These are phyloP conservation scores for Vanessa atalanta DNA, from an alignment of 1,140 invertebrate genomes.

Conservation along the genomic window DNA sequence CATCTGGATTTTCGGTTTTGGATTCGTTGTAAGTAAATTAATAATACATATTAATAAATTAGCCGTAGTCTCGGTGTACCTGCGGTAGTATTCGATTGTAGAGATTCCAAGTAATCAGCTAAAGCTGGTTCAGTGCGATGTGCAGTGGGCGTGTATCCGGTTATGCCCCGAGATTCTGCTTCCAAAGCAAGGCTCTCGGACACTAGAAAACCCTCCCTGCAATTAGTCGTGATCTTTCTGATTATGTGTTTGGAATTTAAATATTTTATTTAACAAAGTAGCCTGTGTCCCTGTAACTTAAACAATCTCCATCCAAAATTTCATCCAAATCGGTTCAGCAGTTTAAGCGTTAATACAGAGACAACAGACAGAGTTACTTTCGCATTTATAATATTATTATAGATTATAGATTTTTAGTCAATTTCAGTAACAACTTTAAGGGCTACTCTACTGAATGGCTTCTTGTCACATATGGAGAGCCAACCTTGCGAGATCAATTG, in stretches of 20 bases:
- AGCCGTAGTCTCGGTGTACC: slow-evolving; percentile 38
- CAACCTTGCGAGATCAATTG: slow-evolving; percentile 83
- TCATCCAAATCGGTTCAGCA: too few species aligned
- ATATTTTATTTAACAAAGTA: too few species aligned
- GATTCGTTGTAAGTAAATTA: not conserved
- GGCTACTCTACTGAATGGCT: not conserved
- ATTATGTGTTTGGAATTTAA: too few species aligned
- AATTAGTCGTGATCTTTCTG: not conserved
- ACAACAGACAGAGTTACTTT: too few species aligned
- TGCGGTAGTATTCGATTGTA: slow-evolving; percentile 55
- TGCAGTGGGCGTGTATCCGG: slow-evolving; percentile 23
- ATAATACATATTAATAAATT: too few species aligned
- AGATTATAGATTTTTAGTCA: too few species aligned
- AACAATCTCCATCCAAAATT: too few species aligned
- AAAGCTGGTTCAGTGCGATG: slow-evolving; percentile 40
- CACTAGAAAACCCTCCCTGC: slow-evolving; percentile 52
- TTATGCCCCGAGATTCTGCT: slow-evolving; percentile 28
- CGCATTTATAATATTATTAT: not conserved
- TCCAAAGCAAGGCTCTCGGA: slow-evolving; percentile 46
- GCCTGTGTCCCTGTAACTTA: too few species aligned
- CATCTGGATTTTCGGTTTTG: too few species aligned
- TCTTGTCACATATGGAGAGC: not conserved
- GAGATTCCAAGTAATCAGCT: slow-evolving; percentile 48
- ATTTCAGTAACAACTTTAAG: not conserved
- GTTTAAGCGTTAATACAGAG: too few species aligned